Conservation (phyloP, 2,113 vertebrate species). For the Vanacampus margaritifer region DNA sequence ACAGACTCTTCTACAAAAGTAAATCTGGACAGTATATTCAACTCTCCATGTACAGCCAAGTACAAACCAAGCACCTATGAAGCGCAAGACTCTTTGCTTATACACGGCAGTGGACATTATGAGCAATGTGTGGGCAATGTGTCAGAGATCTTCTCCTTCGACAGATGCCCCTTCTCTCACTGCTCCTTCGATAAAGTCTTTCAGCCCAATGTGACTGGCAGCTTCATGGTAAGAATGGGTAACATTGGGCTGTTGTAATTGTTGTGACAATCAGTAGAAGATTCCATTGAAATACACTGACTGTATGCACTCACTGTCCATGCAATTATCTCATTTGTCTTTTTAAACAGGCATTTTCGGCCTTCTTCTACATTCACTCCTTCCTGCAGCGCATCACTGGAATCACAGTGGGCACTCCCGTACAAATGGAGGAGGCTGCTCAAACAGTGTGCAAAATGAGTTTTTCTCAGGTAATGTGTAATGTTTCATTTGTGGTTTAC, state of each 20-base stretch:
- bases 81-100: slow-evolving; percentile 22
- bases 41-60: slow-evolving; percentile 61
- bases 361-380: slow-evolving; percentile 84
- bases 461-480: slow-evolving; percentile 69
- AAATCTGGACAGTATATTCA: slow-evolving; percentile 51
- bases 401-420: slow-evolving; percentile 60
- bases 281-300: neutral
- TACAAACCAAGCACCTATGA: slow-evolving; percentile 52
- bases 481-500: neutral
- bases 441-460: slow-evolving; percentile 73
- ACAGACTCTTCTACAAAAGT: slow-evolving; percentile 30
- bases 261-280: neutral
- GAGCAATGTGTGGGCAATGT: slow-evolving; percentile 64
- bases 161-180: slow-evolving; percentile 59
- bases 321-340: neutral
- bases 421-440: slow-evolving; percentile 67
- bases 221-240: slow-evolving; percentile 62
- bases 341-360: slow-evolving; percentile 85
- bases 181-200: slow-evolving; percentile 75
- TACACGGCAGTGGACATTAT: slow-evolving; percentile 66
- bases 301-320: neutral
- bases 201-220: slow-evolving; percentile 70
- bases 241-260: too few relatives aligned
- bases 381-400: slow-evolving; percentile 76
- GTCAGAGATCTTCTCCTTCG: slow-evolving; percentile 65